A percentile compares a stretch with the other conserved stretches of the same genome.
These are phyloP conservation scores for Coptotermes formosanus DNA, from an alignment of 1,140 invertebrate genomes.

Conservation along the genomic window DNA sequence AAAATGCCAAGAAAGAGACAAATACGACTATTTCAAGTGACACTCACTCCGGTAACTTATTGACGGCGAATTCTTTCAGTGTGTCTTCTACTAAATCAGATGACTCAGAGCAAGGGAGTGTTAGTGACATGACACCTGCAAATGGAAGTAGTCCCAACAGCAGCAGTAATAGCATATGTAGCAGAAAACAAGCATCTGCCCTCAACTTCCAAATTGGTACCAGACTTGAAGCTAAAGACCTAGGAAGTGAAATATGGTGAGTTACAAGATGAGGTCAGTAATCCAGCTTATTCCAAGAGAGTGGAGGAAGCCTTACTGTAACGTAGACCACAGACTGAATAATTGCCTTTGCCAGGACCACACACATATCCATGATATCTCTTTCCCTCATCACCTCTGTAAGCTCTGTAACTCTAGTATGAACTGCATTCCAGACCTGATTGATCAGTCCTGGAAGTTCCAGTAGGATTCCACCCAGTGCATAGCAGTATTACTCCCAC, in stretches of 20 bases:
- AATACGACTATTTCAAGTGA: neutral
- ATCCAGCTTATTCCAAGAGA: no score
- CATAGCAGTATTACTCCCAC: no score
- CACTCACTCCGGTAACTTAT: constrained; percentile 27
- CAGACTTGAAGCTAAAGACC: constrained; percentile 69
- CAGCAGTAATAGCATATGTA: constrained; percentile 36
- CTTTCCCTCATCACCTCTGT: no score
- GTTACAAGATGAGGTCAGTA: neutral
- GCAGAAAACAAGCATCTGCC: neutral
- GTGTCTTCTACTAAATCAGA: constrained; percentile 44
- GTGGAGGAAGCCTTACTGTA: no score
- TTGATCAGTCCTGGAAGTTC: no score
- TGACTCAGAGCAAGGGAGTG: constrained; percentile 40
- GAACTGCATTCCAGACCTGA: no score
- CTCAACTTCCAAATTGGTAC: constrained; percentile 48
- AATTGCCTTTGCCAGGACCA: no score
- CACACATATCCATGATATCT: no score
- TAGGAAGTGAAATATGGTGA: constrained; percentile 62
- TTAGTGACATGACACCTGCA: constrained; percentile 32
- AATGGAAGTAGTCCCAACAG: constrained; percentile 38
- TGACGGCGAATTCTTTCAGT: constrained; percentile 43
- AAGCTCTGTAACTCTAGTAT: no score
- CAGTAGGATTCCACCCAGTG: no score
- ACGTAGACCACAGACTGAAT: no score
- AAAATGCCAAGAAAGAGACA: neutral